These are phyloP conservation scores for Diarsia dahlii DNA, from an alignment of 2,888 invertebrate genomes.

Conservation along the genomic window DNA sequence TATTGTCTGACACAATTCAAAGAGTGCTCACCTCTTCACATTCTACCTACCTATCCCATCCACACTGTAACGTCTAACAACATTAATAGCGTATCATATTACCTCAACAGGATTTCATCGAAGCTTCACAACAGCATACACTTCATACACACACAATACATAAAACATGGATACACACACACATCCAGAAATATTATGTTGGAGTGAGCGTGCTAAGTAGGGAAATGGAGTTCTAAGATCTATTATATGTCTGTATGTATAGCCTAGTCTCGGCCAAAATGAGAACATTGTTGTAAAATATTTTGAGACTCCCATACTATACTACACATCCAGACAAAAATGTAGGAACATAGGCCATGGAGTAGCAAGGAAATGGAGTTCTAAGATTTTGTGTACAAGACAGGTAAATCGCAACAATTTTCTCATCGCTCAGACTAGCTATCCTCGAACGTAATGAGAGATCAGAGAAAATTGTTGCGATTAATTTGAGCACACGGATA, in stretches of 20 bases:
- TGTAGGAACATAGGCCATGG: no score
- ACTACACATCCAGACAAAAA: no score
- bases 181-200: neutral
- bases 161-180: neutral
- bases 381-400: no score
- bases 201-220: conserved; percentile 1
- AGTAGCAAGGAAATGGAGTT: no score
- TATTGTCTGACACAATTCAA: neutral
- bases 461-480: neutral
- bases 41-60: neutral
- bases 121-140: conserved; percentile 44
- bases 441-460: no score
- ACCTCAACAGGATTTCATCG: conserved; percentile 33
- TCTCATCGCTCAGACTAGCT: no score
- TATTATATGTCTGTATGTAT: no score
- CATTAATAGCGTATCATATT: conserved; percentile 15
- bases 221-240: conserved; percentile 10
- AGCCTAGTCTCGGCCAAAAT: neutral
- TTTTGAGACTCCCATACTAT: neutral
- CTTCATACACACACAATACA: neutral
- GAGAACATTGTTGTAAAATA: neutral
- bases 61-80: neutral
- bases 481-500: neutral
- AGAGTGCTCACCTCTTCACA: neutral
- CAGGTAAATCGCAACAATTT: no score